A percentile compares a stretch with the other conserved stretches of the same genome.
Conservation (phyloP, 2,888 invertebrate species). For the Odontomyia ornata region DNA sequence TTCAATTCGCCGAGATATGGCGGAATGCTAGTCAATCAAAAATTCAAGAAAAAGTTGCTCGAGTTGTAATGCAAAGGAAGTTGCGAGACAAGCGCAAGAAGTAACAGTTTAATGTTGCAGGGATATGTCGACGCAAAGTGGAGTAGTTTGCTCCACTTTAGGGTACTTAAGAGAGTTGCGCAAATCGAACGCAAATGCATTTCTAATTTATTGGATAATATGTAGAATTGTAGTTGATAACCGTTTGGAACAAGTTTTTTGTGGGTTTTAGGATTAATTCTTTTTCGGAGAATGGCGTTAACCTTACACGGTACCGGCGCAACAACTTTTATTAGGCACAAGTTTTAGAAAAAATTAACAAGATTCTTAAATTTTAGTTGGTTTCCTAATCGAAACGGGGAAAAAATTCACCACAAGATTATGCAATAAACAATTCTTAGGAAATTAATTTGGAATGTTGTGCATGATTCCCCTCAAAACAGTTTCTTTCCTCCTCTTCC, state of each 20-base stretch:
- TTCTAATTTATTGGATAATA: background rate
- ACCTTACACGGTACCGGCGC: background rate
- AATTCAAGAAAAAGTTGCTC: constrained; percentile 14
- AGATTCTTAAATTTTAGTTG: too few species aligned
- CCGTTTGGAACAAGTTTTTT: background rate
- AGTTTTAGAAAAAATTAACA: too few species aligned
- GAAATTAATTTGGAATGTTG: too few species aligned
- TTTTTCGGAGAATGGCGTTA: background rate
- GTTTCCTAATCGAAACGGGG: too few species aligned
- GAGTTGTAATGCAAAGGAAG: background rate
- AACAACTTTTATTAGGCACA: too few species aligned
- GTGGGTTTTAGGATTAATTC: background rate
- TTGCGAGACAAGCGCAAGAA: background rate
- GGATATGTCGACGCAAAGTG: background rate
- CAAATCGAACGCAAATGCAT: background rate
- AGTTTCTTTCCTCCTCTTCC: too few species aligned
- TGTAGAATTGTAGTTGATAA: background rate
- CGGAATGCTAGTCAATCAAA: constrained; percentile 5
- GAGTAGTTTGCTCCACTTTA: background rate
- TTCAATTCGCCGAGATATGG: too few species aligned
- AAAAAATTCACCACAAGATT: too few species aligned
- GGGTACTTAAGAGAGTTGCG: background rate
- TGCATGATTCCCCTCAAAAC: too few species aligned
- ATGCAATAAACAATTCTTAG: too few species aligned
- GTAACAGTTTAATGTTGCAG: too few species aligned